Base-by-base conservation (phyloP, 2,888 invertebrate genomes). In the Adelognathus sp. region DNA sequence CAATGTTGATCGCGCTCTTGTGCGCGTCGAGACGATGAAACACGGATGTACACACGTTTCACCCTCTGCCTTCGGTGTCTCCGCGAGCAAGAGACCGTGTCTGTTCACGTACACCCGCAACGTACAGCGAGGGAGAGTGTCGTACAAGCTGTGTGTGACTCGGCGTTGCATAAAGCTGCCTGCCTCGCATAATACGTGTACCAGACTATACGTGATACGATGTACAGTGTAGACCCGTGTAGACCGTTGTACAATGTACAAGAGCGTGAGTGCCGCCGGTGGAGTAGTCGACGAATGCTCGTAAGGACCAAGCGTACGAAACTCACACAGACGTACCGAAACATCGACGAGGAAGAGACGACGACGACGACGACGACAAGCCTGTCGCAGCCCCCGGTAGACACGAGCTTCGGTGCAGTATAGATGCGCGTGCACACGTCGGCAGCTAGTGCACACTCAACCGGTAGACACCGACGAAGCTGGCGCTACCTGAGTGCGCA, bases 311-410 rank as follows among this genome's bases (percentile, higher is more conserved):
- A n/a, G n/a, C 46, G 46, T 46, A 14, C 46, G n/a, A n/a, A n/a
- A 29, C 58, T 44, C 56, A 50, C 44, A 73, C 73, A 46, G 73
- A 24, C 73, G 50, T 66, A 58, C 64, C 36, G 27, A 58, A 73
- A 58, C 58, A 27, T 16, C 64, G 44, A 64, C 52, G 66, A 52
- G 52, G 66, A 66, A 52, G 66, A 66, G 50, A 52, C 36, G 36
- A 58, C 58, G 58, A 36, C 44, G 44, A 44, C 44, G 44, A 52
- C 24, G 54, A 54, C 31, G 60, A 27, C 60, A 39, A 60, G 64
- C 16, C 11, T 36, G 46, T 39, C 52, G 36, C 36, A 54, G n/a
- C 21, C 44, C 29, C n/a, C 64, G 52, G 54, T 50, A 50, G 64
- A 54, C 39, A 54, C 66, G 39, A 50, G 66, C 54, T 52, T 39